Evolutionary conservation across 1,140 invertebrate species (phyloP), one percentile per base, ranked within the genome.

Genomic region (Venustaconcha ellipsiformis): DNA sequence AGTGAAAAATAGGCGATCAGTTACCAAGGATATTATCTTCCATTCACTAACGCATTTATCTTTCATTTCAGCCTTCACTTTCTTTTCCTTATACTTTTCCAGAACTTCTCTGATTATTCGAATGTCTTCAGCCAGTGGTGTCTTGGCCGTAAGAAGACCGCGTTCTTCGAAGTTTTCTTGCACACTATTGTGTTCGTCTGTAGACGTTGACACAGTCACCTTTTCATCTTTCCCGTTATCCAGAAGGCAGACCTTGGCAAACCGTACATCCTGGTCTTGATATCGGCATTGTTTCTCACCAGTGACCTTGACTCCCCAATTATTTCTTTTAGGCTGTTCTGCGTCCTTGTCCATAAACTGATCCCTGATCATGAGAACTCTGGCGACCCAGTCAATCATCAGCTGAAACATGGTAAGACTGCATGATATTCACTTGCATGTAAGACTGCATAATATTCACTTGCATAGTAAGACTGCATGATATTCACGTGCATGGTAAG

Each of bases 1-100:
- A 64, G 87, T 85, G 82, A 91, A 91, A 72, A 90, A 89, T 8
- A 90, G 68, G 57, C 90, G 76, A 72, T 91, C 90, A 8, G 89
- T 79, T 18, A 89, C 86, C 63, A 88, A 86, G 13, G 88, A 88
- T 12, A 90, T 86, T 18, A 87, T 79, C 66, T 86, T 80, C 90
- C 90, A 91, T 74, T 90, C 89, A 60, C 79, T 70, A 14, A 83
- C 65, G 14, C 80, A 79, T 76, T 80, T 78, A 56, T 86, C 84
- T 58, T 80, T 79, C 18, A 82, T 69, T 57, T 87, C 86, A 37
- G 72, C 78, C 30, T 81, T 73, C 14, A 57, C 63, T 58, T 74
- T 65, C 69, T 81, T 80, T 14, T 84, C 82, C 20, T 81, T 70
- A 72, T 82, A 71, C 20, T 79, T 76, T 68, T 82, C 79, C 30